phyloP scores from a whole-genome alignment of 2,888 invertebrate genomes.

The Trisateles emortualis region DNA sequence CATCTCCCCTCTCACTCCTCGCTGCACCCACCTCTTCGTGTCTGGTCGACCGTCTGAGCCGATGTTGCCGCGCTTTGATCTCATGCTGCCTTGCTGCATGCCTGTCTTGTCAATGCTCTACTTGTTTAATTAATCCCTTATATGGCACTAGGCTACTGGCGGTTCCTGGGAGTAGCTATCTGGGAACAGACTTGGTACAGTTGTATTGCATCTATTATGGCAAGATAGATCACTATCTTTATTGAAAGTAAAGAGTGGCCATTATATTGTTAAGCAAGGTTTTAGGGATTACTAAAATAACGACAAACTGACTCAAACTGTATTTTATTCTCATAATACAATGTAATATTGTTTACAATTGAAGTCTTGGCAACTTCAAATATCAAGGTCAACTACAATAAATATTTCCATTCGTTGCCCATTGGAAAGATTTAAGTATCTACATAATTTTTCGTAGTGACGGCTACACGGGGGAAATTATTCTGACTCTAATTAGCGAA shows the following conservation, averaged over 20 bases:
- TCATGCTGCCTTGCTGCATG: slow-evolving; percentile 43
- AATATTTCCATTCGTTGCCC: slow-evolving; percentile 19
- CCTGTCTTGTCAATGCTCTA: slow-evolving; percentile 46
- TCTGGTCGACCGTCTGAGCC: slow-evolving; percentile 79
- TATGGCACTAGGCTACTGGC: slow-evolving; percentile 41
- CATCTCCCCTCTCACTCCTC: slow-evolving; percentile 46
- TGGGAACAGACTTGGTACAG: slow-evolving; percentile 38
- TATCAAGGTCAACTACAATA: slow-evolving; percentile 6
- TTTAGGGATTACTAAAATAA: too few relatives aligned
- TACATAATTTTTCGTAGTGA: slow-evolving; percentile 42
- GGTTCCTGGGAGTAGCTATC: slow-evolving; percentile 32
- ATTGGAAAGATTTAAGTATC: slow-evolving; percentile 27
- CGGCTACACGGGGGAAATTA: slow-evolving; percentile 52
- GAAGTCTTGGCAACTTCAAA: not conserved
- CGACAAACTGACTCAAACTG: not conserved
- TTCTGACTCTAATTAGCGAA: slow-evolving; percentile 72
- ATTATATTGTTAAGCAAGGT: slow-evolving; percentile 16
- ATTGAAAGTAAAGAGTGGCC: slow-evolving; percentile 23
- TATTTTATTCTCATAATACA: not conserved
- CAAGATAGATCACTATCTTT: slow-evolving; percentile 36
- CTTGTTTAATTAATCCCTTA: slow-evolving; percentile 63
- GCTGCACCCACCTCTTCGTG: slow-evolving; percentile 60
- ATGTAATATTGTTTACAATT: not conserved
- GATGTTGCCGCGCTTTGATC: slow-evolving; percentile 62
- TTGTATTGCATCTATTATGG: slow-evolving; percentile 35